Percentiles rank a stretch among this genome's conserved stretches.
phyloP scores from a whole-genome alignment of 37 sponge, comb jelly and placozoan genomes.

The Ianthella basta region DNA sequence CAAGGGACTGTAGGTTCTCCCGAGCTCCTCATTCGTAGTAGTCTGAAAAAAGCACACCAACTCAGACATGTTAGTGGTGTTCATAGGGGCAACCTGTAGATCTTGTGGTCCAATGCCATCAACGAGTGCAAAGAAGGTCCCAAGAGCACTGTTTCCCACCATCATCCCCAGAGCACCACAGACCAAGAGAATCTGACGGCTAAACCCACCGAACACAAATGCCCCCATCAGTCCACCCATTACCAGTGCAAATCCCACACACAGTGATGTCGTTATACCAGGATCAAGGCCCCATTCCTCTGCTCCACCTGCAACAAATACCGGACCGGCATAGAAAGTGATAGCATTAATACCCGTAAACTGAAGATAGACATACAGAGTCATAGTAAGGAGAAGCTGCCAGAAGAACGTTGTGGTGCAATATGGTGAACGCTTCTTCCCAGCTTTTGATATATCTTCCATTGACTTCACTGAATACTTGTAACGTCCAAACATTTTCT shows the following conservation, averaged over 20 bases:
- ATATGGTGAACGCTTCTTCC: too few species aligned
- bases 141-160: background rate
- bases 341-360: constrained; percentile 9
- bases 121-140: too few species aligned
- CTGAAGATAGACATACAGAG: background rate
- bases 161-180: background rate
- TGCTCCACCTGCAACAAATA: background rate
- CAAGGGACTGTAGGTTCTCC: background rate
- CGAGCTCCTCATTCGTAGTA: background rate
- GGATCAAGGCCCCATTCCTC: background rate
- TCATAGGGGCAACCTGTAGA: background rate
- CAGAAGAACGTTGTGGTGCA: background rate
- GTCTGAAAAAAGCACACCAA: background rate
- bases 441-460: background rate
- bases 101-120: background rate
- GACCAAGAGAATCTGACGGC: background rate
- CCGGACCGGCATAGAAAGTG: background rate
- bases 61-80: background rate
- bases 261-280: background rate
- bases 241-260: background rate
- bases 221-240: background rate
- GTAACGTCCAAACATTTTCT: background rate
- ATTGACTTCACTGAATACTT: background rate
- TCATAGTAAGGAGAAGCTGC: background rate
- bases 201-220: background rate